Evolutionary conservation across 2,113 vertebrate species (phyloP).

Genomic region (Asarcornis scutulata): DNA sequence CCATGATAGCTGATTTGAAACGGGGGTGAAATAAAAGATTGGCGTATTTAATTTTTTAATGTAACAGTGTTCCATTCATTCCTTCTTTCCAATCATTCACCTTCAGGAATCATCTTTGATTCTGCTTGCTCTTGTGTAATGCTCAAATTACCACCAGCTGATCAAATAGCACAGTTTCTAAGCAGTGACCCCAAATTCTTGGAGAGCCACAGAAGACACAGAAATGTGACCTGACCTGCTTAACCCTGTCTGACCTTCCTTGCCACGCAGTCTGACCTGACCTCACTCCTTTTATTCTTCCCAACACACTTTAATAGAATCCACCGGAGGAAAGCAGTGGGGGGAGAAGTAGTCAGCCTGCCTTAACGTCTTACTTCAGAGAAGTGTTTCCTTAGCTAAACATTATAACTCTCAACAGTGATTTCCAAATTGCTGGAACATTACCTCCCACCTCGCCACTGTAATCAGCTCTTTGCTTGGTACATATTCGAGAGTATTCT

Average conservation of each 20-base stretch:
- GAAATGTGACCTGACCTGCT: slow-evolving; percentile 68
- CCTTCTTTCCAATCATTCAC: slow-evolving; percentile 47
- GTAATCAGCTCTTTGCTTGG: background rate
- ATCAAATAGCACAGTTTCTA: slow-evolving; percentile 73
- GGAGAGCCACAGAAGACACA: slow-evolving; percentile 62
- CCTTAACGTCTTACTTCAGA: slow-evolving; percentile 49
- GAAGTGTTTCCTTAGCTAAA: slow-evolving; percentile 49
- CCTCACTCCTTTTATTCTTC: slow-evolving; percentile 48
- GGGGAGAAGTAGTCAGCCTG: background rate
- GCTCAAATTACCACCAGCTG: slow-evolving; percentile 80
- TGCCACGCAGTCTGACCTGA: slow-evolving; percentile 15
- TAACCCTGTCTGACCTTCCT: slow-evolving; percentile 69
- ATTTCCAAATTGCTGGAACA: slow-evolving; percentile 59
- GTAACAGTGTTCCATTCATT: background rate
- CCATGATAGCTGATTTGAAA: background rate
- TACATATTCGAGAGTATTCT: background rate
- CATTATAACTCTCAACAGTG: slow-evolving; percentile 7
- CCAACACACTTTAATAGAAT: slow-evolving; percentile 39
- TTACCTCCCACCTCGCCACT: slow-evolving; percentile 36
- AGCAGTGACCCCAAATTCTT: slow-evolving; percentile 60
- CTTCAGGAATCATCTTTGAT: slow-evolving; percentile 71
- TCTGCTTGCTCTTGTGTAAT: slow-evolving; percentile 70
- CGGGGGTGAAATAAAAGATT: background rate
- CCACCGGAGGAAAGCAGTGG: slow-evolving; percentile 15
- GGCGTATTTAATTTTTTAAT: background rate